These are phyloP conservation scores for Tragulus kanchil DNA, from an alignment of 2,113 vertebrate species.

Conservation along the genomic window DNA sequence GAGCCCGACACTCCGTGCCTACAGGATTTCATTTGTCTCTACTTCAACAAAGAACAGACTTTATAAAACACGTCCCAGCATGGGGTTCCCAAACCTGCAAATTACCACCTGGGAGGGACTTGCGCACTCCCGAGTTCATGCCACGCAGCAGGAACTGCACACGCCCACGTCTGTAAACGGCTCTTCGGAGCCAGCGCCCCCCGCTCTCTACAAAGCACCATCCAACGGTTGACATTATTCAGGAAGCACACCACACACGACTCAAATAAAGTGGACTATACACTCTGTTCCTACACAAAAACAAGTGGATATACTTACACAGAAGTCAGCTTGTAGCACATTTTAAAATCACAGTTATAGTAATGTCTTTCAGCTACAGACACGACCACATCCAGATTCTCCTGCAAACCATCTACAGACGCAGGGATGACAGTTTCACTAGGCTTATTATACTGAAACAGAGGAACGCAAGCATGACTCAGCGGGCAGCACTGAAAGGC, in stretches of 20 bases:
- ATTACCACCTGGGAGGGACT: background rate
- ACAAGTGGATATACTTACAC: conserved; percentile 90
- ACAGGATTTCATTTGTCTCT: background rate
- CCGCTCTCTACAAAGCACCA: background rate
- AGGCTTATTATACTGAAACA: conserved; percentile 97
- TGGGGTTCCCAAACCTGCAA: background rate
- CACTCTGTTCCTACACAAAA: background rate
- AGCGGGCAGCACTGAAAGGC: background rate
- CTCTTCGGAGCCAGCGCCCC: background rate
- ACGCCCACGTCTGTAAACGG: background rate
- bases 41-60: background rate
- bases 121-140: background rate
- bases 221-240: background rate
- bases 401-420: conserved; percentile 94
- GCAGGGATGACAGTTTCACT: conserved; percentile 96
- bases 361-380: conserved; percentile 99
- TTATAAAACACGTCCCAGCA: conserved; percentile 3
- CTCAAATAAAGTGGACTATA: background rate
- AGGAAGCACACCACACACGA: background rate
- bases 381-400: conserved; percentile 98
- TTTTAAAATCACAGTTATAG: conserved; percentile 99
- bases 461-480: conserved; percentile 44
- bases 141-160: background rate
- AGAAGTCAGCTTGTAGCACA: conserved; percentile 98
- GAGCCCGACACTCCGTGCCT: background rate